phyloP scores from a whole-genome alignment of 1,140 invertebrate species.

The Bombus waltoni region DNA sequence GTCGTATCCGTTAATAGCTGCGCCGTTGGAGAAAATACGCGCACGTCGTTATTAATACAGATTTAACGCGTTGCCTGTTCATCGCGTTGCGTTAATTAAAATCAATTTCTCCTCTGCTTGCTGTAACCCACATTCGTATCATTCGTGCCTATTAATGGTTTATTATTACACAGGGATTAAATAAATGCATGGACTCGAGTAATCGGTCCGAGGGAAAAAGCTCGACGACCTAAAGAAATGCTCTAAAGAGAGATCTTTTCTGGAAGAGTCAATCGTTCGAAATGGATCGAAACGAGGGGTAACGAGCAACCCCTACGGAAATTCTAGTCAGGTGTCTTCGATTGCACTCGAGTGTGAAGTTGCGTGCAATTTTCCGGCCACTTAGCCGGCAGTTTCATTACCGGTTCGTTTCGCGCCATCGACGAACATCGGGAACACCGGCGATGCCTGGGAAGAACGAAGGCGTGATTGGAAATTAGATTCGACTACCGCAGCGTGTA shows the following conservation, averaged over 20 bases:
- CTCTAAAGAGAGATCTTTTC: background rate
- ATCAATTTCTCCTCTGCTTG: background rate
- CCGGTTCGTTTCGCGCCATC: constrained; percentile 31
- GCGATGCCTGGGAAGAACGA: constrained; percentile 1
- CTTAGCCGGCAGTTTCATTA: constrained; percentile 53
- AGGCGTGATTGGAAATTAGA: constrained; percentile 60
- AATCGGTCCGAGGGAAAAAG: background rate
- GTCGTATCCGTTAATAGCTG: background rate
- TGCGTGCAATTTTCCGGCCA: constrained; percentile 58
- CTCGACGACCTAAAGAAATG: background rate
- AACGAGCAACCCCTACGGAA: background rate
- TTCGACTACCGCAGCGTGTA: background rate
- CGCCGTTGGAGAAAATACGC: background rate
- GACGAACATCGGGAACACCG: background rate
- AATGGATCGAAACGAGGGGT: background rate
- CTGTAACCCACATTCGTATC: background rate
- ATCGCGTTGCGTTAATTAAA: constrained; percentile 11
- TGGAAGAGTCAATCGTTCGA: background rate
- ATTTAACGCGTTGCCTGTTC: background rate
- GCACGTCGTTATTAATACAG: background rate
- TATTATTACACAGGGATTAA: background rate
- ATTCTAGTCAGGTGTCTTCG: background rate
- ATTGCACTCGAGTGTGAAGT: background rate
- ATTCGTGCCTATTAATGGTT: too few species aligned
- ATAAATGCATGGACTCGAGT: background rate